Percentiles rank a stretch among this genome's conserved stretches.
Evolutionary conservation across 2,113 vertebrate species (phyloP).

Genomic region (Colinus virginianus): DNA sequence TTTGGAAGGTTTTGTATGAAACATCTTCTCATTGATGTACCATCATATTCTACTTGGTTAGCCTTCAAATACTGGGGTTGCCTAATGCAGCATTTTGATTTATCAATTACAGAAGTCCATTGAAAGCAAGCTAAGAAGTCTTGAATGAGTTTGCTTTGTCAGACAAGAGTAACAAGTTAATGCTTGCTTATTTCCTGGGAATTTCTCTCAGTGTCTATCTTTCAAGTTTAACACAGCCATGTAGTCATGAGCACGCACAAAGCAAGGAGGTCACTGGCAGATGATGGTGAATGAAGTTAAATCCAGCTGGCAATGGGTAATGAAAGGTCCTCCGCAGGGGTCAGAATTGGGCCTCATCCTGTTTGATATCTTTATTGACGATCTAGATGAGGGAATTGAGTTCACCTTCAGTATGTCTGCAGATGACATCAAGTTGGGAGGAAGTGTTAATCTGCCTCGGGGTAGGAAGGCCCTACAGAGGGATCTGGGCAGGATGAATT

Average conservation of each 20-base stretch:
- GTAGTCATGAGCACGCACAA: fast-evolving
- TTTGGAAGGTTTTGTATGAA: slow-evolving; percentile 32
- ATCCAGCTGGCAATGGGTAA: too few relatives aligned
- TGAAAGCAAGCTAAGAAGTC: slow-evolving; percentile 15
- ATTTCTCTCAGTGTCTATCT: background rate
- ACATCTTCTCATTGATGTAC: background rate
- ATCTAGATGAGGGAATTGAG: too few relatives aligned
- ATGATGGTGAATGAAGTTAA: too few relatives aligned
- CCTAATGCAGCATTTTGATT: background rate
- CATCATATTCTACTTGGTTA: background rate
- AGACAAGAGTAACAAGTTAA: slow-evolving; percentile 17
- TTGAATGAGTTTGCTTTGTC: background rate
- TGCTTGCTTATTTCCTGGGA: background rate
- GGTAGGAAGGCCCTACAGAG: too few relatives aligned
- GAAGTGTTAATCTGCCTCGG: too few relatives aligned
- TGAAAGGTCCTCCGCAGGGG: too few relatives aligned
- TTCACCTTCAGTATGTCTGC: too few relatives aligned
- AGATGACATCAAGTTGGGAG: too few relatives aligned
- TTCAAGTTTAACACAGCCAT: background rate
- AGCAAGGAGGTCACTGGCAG: background rate
- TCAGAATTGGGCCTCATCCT: too few relatives aligned
- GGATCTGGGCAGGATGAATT: too few relatives aligned
- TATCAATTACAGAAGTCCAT: background rate
- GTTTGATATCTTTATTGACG: too few relatives aligned
- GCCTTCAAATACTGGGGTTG: background rate